A percentile compares a stretch with the other conserved stretches of the same genome.
Conservation (phyloP, 2,888 invertebrate species). For the Phytoseiulus persimilis region DNA sequence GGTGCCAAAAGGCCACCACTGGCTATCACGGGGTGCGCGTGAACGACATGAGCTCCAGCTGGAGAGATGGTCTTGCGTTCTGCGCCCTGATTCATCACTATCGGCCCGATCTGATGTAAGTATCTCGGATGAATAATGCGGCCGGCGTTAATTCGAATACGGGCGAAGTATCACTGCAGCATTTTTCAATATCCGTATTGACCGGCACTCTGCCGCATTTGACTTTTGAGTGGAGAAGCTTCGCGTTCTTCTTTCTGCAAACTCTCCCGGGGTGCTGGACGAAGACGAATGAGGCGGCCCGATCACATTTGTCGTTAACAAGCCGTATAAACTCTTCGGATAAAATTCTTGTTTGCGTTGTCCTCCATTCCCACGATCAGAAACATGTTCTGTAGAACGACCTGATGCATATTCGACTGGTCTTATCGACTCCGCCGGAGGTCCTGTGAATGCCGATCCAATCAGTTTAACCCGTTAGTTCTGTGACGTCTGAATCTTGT, state of each 20-base stretch:
- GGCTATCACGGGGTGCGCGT: conserved; percentile 83
- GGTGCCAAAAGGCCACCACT: conserved; percentile 80
- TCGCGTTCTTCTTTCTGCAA: no score
- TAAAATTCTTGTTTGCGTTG: neutral
- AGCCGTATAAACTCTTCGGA: neutral
- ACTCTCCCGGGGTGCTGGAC: neutral
- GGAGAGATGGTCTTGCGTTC: conserved; percentile 88
- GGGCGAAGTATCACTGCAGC: no score
- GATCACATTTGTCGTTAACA: neutral
- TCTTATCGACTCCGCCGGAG: neutral
- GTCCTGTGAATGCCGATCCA: neutral
- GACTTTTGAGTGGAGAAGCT: no score
- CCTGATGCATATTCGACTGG: neutral
- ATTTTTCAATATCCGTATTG: no score
- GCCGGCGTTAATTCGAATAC: no score
- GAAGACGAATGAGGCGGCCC: neutral
- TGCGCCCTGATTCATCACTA: conserved; percentile 93
- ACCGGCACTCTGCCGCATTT: no score
- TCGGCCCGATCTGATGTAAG: conserved; percentile 90
- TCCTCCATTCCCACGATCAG: neutral
- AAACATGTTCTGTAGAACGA: neutral
- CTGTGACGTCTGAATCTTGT: neutral
- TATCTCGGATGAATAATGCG: conserved; percentile 46
- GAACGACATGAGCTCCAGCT: conserved; percentile 88
- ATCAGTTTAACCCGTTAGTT: neutral